These are phyloP conservation scores for Trachelus iudaicus DNA, from an alignment of 2,888 invertebrate genomes.

Conservation along the genomic window DNA sequence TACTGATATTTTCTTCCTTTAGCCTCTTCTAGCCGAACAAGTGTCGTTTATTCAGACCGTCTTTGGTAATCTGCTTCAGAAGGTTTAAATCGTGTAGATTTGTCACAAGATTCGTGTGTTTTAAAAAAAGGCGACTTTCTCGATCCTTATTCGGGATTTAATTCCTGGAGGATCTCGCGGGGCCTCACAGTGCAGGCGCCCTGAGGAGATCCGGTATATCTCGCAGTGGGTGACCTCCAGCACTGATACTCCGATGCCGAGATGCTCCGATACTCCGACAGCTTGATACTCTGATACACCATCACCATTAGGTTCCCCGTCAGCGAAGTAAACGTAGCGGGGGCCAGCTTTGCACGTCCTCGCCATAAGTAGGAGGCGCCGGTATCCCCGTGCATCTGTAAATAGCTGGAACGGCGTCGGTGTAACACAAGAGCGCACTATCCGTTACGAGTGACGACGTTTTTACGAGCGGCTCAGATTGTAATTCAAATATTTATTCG, in stretches of 20 bases:
- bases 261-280: background rate
- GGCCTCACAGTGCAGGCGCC: background rate
- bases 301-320: background rate
- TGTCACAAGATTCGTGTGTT: constrained; percentile 23
- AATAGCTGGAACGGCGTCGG: constrained; percentile 2
- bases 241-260: constrained; percentile 1
- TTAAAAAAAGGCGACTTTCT: background rate
- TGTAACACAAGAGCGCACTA: constrained; percentile 36
- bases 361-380: background rate
- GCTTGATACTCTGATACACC: background rate
- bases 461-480: constrained; percentile 58
- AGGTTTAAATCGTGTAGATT: constrained; percentile 32
- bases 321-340: background rate
- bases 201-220: constrained; percentile 13
- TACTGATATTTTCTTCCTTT: background rate
- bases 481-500: constrained; percentile 60
- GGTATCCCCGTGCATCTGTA: background rate
- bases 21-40: background rate
- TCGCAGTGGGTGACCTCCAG: constrained; percentile 23
- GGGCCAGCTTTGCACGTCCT: background rate
- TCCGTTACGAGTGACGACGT: constrained; percentile 60
- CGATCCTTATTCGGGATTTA: constrained; percentile 5
- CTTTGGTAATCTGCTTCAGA: constrained; percentile 18
- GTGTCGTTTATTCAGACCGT: background rate
- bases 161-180: constrained; percentile 2